phyloP scores from a whole-genome alignment of 1,140 invertebrate species.

The Halictus rubicundus region DNA sequence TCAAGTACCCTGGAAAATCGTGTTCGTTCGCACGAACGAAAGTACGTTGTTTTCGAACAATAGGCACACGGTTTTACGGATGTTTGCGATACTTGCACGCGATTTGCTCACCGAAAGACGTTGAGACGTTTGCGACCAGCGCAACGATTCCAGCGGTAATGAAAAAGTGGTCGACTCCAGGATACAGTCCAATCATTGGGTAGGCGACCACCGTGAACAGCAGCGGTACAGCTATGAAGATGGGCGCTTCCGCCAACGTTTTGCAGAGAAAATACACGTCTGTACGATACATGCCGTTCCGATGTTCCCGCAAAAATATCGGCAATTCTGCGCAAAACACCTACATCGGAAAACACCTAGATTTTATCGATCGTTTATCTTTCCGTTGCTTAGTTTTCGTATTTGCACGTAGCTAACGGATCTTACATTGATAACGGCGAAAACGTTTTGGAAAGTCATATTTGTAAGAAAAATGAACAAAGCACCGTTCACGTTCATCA shows the following conservation, averaged over 20 bases:
- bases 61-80: too few species aligned
- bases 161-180: slow-evolving; percentile 87
- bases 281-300: slow-evolving; percentile 94
- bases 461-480: slow-evolving; percentile 95
- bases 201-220: slow-evolving; percentile 93
- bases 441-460: slow-evolving; percentile 96
- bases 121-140: slow-evolving; percentile 93
- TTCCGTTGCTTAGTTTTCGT: background rate
- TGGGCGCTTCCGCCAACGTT: slow-evolving; percentile 92
- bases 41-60: too few species aligned
- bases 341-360: slow-evolving; percentile 79
- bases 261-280: slow-evolving; percentile 97
- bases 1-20: slow-evolving; percentile 88
- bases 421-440: slow-evolving; percentile 93
- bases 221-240: slow-evolving; percentile 90
- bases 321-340: slow-evolving; percentile 95
- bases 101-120: slow-evolving; percentile 94
- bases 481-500: slow-evolving; percentile 98
- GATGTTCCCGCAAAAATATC: slow-evolving; percentile 94
- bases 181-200: slow-evolving; percentile 92
- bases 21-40: too few species aligned
- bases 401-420: background rate
- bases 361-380: background rate
- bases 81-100: too few species aligned
- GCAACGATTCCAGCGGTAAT: slow-evolving; percentile 87